Evolutionary conservation across 2,797 vertebrate species (phyloP).

Genomic region (Agapornis canus): DNA sequence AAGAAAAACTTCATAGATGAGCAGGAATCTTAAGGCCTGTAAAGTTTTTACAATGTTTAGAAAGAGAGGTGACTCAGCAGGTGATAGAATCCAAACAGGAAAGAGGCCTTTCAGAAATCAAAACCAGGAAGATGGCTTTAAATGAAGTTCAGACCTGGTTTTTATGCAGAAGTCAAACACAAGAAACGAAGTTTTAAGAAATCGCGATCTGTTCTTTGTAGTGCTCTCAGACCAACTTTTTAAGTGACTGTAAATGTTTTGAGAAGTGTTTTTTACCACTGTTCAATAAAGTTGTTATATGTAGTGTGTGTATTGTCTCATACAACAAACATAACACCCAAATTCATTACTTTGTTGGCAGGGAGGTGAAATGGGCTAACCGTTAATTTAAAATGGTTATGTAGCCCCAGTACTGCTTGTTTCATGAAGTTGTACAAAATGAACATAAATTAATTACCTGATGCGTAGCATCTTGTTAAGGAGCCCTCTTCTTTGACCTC

Average conservation of each 20-base stretch:
- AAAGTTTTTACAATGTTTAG: neutral
- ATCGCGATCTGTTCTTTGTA: neutral
- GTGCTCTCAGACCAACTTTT: neutral
- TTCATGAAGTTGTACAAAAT: neutral
- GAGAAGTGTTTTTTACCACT: neutral
- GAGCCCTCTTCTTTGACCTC: neutral
- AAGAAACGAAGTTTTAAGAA: neutral
- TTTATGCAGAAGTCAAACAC: neutral
- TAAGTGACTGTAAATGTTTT: slow-evolving; percentile 20
- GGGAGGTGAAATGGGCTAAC: neutral
- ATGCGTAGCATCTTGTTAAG: neutral
- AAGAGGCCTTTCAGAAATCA: neutral
- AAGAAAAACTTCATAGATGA: neutral
- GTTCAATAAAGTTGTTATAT: slow-evolving; percentile 37
- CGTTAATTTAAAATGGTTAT: neutral
- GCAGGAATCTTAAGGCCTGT: neutral
- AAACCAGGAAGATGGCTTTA: neutral
- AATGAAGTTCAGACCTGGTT: neutral
- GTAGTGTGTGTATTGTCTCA: neutral
- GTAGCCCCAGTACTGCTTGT: neutral
- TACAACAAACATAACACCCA: neutral
- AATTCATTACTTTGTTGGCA: neutral
- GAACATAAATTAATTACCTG: neutral
- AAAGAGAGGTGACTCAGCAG: neutral
- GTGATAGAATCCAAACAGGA: neutral